These are phyloP conservation scores for Micrasema minimum DNA, from an alignment of 1,140 invertebrate genomes.

Conservation along the genomic window DNA sequence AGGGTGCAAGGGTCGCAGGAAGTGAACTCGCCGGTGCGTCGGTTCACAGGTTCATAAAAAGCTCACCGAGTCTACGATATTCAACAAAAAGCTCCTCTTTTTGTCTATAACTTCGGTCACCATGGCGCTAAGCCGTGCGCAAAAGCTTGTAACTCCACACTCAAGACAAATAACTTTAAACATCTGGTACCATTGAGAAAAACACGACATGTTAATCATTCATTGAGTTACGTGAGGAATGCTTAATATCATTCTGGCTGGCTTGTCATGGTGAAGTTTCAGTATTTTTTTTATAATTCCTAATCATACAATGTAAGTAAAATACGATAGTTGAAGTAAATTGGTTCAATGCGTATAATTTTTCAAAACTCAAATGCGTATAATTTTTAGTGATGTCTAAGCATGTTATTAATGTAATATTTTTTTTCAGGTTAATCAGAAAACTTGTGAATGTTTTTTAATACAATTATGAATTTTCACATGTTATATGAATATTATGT, in stretches of 20 bases:
- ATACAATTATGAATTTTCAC: too few species aligned
- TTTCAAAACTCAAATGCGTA: too few species aligned
- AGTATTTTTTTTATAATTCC: not conserved
- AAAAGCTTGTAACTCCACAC: slow-evolving; percentile 23
- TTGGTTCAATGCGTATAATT: too few species aligned
- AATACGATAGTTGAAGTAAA: too few species aligned
- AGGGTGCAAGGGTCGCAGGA: slow-evolving; percentile 38
- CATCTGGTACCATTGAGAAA: slow-evolving; percentile 30
- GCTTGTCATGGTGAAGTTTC: not conserved
- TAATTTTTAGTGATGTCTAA: too few species aligned
- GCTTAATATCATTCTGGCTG: not conserved
- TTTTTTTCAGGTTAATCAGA: too few species aligned
- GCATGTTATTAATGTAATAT: too few species aligned
- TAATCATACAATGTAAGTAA: not conserved
- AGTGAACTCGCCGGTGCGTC: slow-evolving; percentile 44
- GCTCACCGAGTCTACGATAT: slow-evolving; percentile 3
- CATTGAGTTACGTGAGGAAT: not conserved
- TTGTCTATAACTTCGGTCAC: slow-evolving; percentile 31
- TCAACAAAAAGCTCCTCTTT: slow-evolving; percentile 24
- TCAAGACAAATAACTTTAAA: slow-evolving; percentile 21
- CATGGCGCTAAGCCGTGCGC: slow-evolving; percentile 27
- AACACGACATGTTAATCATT: slow-evolving; percentile 26
- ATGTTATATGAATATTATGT: too few species aligned
- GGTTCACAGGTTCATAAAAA: slow-evolving; percentile 35
- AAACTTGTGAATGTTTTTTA: too few species aligned